These are phyloP conservation scores for Myiotriccus ornatus DNA, from an alignment of 2,797 vertebrate species.

Conservation along the genomic window DNA sequence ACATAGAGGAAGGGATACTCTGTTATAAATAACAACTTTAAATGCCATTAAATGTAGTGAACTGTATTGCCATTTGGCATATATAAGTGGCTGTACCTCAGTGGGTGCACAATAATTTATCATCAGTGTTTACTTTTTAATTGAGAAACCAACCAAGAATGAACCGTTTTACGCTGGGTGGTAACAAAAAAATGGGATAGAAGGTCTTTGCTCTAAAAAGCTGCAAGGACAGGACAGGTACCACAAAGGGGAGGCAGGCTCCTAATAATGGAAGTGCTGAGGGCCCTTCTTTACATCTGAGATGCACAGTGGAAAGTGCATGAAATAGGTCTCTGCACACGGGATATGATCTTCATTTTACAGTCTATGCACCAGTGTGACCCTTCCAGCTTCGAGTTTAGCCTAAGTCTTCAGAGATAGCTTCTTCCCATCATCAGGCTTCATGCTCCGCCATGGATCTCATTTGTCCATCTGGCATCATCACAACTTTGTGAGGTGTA, in stretches of 20 bases:
- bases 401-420: not conserved
- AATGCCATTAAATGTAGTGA: not conserved
- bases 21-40: not conserved
- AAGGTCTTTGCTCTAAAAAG: not conserved
- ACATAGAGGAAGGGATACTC: not conserved
- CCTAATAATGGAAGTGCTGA: not conserved
- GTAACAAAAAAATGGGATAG: not conserved
- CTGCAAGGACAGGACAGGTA: not conserved
- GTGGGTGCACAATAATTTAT: not conserved
- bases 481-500: not conserved
- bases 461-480: not conserved
- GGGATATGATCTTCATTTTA: not conserved
- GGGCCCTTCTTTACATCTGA: not conserved
- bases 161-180: not conserved
- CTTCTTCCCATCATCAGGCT: not conserved
- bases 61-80: not conserved
- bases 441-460: not conserved
- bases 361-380: not conserved
- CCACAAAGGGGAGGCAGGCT: not conserved
- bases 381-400: not conserved
- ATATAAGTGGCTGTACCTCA: not conserved
- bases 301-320: not conserved
- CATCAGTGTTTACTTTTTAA: not conserved
- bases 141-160: not conserved
- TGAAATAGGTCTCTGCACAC: not conserved